Evolutionary conservation across 64 coral and sea anemone species (phyloP).

Genomic region (Acropora tenuis): DNA sequence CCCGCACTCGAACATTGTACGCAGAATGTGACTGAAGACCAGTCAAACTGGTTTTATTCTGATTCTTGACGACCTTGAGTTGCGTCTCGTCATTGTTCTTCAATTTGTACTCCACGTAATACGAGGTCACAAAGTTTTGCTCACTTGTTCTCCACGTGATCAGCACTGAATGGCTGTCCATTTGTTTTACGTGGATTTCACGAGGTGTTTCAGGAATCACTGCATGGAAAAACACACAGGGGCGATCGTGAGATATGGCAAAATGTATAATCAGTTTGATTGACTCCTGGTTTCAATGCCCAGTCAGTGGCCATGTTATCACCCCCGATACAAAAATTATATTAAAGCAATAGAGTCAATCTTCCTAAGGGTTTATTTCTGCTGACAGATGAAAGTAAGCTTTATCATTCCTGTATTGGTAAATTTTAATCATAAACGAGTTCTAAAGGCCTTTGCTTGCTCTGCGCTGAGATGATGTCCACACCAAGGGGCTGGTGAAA

Average conservation of each 20-base stretch:
- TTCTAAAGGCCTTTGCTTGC: too few species aligned
- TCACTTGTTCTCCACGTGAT: slow-evolving; percentile 7
- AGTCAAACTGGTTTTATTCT: slow-evolving; percentile 35
- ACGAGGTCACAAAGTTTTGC: slow-evolving; percentile 1
- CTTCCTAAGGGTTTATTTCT: too few species aligned
- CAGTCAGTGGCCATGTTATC: too few species aligned
- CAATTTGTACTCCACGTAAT: slow-evolving; percentile 33
- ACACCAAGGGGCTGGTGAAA: too few species aligned
- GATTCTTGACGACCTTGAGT: slow-evolving; percentile 29
- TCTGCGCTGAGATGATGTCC: too few species aligned
- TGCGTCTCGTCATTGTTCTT: not conserved
- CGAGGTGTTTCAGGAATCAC: slow-evolving; percentile 15
- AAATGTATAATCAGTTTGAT: not conserved
- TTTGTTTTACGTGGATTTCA: not conserved
- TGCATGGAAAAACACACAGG: not conserved
- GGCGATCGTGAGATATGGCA: not conserved
- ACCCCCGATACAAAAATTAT: too few species aligned
- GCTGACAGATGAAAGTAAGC: not conserved
- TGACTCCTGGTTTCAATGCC: too few species aligned
- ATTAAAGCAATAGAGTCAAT: too few species aligned
- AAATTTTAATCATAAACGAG: not conserved
- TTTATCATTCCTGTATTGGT: not conserved
- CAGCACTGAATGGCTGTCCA: slow-evolving; percentile 32
- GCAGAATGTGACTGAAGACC: slow-evolving; percentile 20
- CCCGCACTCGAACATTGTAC: slow-evolving; percentile 21